A percentile compares a stretch with the other conserved stretches of the same genome.
Conservation (phyloP, 2,113 vertebrate genomes). For the Python bivittatus region DNA sequence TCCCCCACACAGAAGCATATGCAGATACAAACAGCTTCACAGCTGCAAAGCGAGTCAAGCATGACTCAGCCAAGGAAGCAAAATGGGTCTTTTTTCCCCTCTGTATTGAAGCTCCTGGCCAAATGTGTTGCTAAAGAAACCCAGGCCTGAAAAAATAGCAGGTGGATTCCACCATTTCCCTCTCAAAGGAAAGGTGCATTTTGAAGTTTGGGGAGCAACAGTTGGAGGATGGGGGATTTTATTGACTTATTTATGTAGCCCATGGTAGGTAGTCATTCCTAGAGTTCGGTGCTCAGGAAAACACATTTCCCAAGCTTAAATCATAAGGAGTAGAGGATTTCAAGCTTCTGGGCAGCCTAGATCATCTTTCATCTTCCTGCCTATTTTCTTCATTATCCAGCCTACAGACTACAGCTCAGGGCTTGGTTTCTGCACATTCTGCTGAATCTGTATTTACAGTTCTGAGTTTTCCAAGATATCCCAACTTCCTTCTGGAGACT, state of each 20-base stretch:
- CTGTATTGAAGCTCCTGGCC: not conserved
- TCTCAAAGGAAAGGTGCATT: not conserved
- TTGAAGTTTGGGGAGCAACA: not conserved
- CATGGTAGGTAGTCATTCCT: not conserved
- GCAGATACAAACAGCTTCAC: conserved; percentile 18
- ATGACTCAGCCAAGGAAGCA: not conserved
- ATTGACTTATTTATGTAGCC: not conserved
- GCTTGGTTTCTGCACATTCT: not conserved
- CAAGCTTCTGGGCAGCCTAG: not conserved
- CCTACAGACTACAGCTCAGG: not conserved
- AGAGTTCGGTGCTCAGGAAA: not conserved
- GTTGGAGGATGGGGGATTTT: not conserved
- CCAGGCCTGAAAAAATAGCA: not conserved
- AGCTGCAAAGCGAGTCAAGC: conserved; percentile 10
- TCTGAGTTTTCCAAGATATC: not conserved
- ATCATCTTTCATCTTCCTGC: not conserved
- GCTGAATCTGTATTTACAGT: not conserved
- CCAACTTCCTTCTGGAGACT: not conserved
- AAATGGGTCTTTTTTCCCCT: not conserved
- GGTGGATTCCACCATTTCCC: not conserved
- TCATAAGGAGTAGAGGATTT: not conserved
- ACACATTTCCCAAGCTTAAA: not conserved
- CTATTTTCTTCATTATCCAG: not conserved
- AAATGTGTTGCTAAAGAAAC: conserved; percentile 11
- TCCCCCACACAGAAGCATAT: not conserved